phyloP scores from a whole-genome alignment of 2,888 invertebrate species.

The Calliphora vomitoria region DNA sequence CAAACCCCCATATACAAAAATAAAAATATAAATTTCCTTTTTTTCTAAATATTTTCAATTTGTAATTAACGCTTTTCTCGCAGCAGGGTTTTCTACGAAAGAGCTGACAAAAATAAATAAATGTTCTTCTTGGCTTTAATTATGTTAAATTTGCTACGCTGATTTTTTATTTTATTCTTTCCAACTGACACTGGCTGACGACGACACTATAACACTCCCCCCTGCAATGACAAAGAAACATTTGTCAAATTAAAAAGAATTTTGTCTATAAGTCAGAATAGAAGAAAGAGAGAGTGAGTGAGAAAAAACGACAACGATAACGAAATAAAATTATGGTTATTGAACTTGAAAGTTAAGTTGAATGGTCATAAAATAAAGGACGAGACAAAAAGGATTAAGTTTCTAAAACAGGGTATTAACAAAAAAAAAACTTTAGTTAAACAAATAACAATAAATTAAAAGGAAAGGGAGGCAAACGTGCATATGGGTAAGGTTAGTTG shows the following conservation, averaged over 20 bases:
- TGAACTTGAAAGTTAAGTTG: slow-evolving; percentile 67
- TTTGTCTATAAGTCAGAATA: not conserved
- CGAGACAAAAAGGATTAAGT: slow-evolving; percentile 64
- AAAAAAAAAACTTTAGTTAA: slow-evolving; percentile 40
- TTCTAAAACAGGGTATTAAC: slow-evolving; percentile 13
- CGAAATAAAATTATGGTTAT: slow-evolving; percentile 67
- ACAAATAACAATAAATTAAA: slow-evolving; percentile 63
- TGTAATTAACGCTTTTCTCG: slow-evolving; percentile 70
- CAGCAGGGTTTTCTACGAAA: slow-evolving; percentile 53
- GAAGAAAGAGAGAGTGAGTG: not conserved
- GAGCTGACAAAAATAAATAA: slow-evolving; percentile 62
- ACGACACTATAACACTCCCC: slow-evolving; percentile 22
- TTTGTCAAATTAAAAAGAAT: slow-evolving; percentile 57
- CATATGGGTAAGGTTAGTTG: not conserved
- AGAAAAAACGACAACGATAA: slow-evolving; percentile 5
- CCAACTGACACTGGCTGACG: not conserved
- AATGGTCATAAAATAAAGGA: slow-evolving; percentile 37
- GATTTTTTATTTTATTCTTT: slow-evolving; percentile 65
- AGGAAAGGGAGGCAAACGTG: not conserved
- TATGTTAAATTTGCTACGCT: slow-evolving; percentile 74
- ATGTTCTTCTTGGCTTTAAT: slow-evolving; percentile 72
- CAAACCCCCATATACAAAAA: not conserved
- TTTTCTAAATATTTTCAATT: slow-evolving; percentile 40
- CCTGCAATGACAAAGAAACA: slow-evolving; percentile 50
- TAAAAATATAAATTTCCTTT: not conserved